Base-by-base conservation (phyloP, 2,888 invertebrate genomes). In the Mesorhabditis spiculigera region DNA sequence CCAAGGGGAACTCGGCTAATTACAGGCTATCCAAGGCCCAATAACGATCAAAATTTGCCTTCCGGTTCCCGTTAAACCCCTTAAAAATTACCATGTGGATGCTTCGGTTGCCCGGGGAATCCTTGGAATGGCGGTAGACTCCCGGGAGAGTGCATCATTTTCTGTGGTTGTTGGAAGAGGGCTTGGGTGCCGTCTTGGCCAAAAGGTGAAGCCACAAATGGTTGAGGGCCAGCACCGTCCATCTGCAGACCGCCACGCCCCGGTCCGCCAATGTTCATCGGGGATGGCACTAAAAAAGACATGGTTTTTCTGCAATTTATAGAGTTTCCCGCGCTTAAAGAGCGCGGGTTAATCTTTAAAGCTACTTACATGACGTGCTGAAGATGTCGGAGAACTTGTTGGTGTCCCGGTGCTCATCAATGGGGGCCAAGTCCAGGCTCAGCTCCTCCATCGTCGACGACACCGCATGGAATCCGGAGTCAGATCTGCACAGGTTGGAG, bases 381-480 rank as follows among this genome's bases (percentile, higher is more conserved):
- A 50, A 50, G n/a, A 50, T 10, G n/a, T 50, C 58, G 1, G 10
- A 13, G 3, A 50, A 50, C 58, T 50, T 50, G 10, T 10, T 13
- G n/a, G 58, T 66, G 67, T 63, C 10, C 43, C 28, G 63, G 16
- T 72, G 69, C 62, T 80, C 78, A 4, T 78, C 78, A 45, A 80
- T 80, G 66, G 75, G 71, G 28, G 76, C 75, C 8, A 80, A 70
- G 44, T 80, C 80, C n/a, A 78, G 68, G 13, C 74, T 78, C 43
- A 80, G 63, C 66, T 78, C 80, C 68, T 78, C 80, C 63, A 80
- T 45, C 10, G 78, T 78, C 16, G 73, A 71, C 13, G 67, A 63
- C 63, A 78, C 74, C 28, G 73, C 76, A 65, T 78, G 76, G 71
- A 78, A 78, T 62, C 76, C 76, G 45, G 74, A 75, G 62, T 79